Evolutionary conservation across 2,888 invertebrate species (phyloP), one percentile per base, ranked within the genome.

Genomic region (Sussaba pulchella): DNA sequence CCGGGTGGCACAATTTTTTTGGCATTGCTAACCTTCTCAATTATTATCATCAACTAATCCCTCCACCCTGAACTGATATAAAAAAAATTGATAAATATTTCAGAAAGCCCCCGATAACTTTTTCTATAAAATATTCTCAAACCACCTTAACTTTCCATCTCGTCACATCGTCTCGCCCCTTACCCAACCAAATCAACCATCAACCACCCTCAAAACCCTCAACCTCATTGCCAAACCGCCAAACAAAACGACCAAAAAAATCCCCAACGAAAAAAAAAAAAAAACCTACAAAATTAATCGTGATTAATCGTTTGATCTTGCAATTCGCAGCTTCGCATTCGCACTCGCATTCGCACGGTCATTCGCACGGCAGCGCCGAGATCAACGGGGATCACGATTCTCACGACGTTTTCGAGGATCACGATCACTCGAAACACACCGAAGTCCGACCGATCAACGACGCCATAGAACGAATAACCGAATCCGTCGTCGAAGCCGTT

Each of bases 321-420:
- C 26, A 10, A 52, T 78, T 89, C 88, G 6, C 87, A 90, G 90
- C 90, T 10, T 87, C 90, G n/a, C 91, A 91, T 82, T 86, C 88
- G 12, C 89, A 90, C 71, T 84, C 87, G 21, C 89, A 90, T 82
- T 85, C 86, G 24, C 88, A 89, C 72, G 82, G 84, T n/a, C 89
- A 90, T 43, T 83, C 80, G 24, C 85, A 88, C 19, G 79, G 54
- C n/a, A 76, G 78, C 41, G 78, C 57, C 5, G 73, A 83, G 17
- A 77, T 76, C 1, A 82, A 86, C 50, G 85, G 66, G 14, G 57
- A 77, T 31, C 73, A 66, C 36, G 8, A 61, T 50, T 76, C 85
- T 1, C 78, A 84, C 39, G 61, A 80, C 63, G 75, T 86, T 24
- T 82, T 85, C 64, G 80, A 83, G 5, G 74, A 84, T 57, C 83